Conservation (phyloP, 2,888 invertebrate species). For the Noctua janthe region DNA sequence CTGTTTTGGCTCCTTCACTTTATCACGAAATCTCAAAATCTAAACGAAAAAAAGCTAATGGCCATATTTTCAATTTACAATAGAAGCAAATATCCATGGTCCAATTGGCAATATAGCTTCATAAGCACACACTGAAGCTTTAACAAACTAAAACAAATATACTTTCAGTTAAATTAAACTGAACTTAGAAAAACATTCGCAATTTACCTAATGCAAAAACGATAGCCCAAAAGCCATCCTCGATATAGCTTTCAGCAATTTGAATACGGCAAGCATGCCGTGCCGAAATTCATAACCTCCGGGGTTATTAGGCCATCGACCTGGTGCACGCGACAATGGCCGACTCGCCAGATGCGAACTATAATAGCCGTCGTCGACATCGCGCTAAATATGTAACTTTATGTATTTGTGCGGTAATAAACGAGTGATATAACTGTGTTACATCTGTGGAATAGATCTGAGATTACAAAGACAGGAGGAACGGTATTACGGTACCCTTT, state of each 20-base stretch:
- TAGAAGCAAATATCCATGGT: neutral
- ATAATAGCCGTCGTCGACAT: slow-evolving; percentile 32
- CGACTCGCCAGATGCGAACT: slow-evolving; percentile 42
- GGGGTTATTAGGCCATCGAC: slow-evolving; percentile 71
- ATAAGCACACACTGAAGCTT: neutral
- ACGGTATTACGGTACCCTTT: neutral
- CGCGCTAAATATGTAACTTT: slow-evolving; percentile 46
- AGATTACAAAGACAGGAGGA: slow-evolving; percentile 34
- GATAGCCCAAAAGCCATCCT: slow-evolving; percentile 12
- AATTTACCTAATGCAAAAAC: slow-evolving; percentile 38
- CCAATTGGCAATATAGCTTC: neutral
- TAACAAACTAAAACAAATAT: neutral
- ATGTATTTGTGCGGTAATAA: slow-evolving; percentile 18
- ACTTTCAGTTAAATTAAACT: slow-evolving; percentile 4
- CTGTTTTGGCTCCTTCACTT: neutral
- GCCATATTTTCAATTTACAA: neutral
- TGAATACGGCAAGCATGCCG: slow-evolving; percentile 64
- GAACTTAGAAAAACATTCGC: slow-evolving; percentile 2
- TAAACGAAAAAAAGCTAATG: neutral
- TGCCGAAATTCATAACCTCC: slow-evolving; percentile 71
- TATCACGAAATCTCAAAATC: neutral
- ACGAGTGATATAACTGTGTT: slow-evolving; percentile 35
- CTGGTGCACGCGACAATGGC: slow-evolving; percentile 66
- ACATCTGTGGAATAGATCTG: slow-evolving; percentile 43
- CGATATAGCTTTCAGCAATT: slow-evolving; percentile 50